phyloP scores from a whole-genome alignment of 2,888 invertebrate genomes.

The Drosophila testacea region DNA sequence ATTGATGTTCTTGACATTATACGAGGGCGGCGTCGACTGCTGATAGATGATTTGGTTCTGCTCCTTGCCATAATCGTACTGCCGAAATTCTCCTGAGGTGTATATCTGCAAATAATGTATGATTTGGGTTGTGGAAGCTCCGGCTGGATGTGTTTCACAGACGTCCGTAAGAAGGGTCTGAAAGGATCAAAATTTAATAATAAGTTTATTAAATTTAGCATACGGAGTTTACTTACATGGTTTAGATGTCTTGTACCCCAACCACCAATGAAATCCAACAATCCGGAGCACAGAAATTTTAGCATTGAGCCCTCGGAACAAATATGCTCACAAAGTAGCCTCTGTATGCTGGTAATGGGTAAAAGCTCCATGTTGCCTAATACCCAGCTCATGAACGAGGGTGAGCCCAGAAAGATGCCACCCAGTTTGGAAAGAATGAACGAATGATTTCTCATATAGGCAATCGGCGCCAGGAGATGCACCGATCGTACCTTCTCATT shows the following conservation, averaged over 20 bases:
- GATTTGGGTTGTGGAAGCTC: slow-evolving; percentile 89
- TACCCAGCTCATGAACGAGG: slow-evolving; percentile 77
- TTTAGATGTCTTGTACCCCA: slow-evolving; percentile 83
- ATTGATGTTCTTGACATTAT: slow-evolving; percentile 87
- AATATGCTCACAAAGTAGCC: slow-evolving; percentile 84
- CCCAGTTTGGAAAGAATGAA: slow-evolving; percentile 85
- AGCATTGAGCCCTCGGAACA: slow-evolving; percentile 87
- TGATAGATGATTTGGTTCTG: slow-evolving; percentile 87
- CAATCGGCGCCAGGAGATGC: slow-evolving; percentile 90
- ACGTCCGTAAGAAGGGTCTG: slow-evolving; percentile 90
- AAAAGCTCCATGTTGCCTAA: slow-evolving; percentile 87
- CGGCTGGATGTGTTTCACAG: slow-evolving; percentile 89
- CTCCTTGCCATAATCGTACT: slow-evolving; percentile 87
- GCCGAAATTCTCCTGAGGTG: slow-evolving; percentile 86
- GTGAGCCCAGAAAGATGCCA: slow-evolving; percentile 83
- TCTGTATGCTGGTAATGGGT: slow-evolving; percentile 85
- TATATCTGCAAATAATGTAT: slow-evolving; percentile 90
- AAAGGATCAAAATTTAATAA: slow-evolving; percentile 60
- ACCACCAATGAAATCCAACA: slow-evolving; percentile 81
- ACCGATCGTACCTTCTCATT: slow-evolving; percentile 89
- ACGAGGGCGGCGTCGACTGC: slow-evolving; percentile 86
- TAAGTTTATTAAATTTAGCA: no score
- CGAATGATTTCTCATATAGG: slow-evolving; percentile 86
- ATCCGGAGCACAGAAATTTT: slow-evolving; percentile 77
- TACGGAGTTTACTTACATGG: slow-evolving; percentile 69